Evolutionary conservation across 1,140 invertebrate species (phyloP), one percentile per base, ranked within the genome.

Genomic region (Dendrolimus kikuchii): DNA sequence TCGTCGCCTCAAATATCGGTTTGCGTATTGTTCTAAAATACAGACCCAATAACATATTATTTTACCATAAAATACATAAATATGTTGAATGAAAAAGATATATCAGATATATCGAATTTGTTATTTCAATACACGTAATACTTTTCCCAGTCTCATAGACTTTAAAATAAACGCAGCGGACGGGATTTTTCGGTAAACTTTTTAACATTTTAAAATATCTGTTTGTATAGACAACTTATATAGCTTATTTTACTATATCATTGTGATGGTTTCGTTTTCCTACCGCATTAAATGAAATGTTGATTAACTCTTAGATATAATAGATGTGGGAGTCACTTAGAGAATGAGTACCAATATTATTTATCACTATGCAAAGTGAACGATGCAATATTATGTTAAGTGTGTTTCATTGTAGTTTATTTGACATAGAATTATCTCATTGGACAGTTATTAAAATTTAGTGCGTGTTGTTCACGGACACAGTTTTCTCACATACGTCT

Each of bases 211-310:
- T 81, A 78, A 78, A 71, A 72, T 82, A 72, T 83, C 72, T 79
- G 77, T 86, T 82, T 83, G 75, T 81, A 78, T 81, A 82, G 76
- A 78, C 75, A 57, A 81, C 77, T 69, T 81, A 76, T 81, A 78
- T 77, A 85, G 81, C 80, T 86, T 86, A 83, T 82, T 83, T 86
- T 86, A 86, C 64, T 64, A 82, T 86, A 81, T 84, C 77, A 81
- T 78, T 81, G 75, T 86, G 76, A 86, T 84, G 82, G 77, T 86
- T 84, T 86, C 74, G 77, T 86, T 86, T 86, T 84, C 81, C 81
- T 84, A 86, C 79, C 68, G 74, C 79, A 72, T 81, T 79, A 82
- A 69, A 66, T 62, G 74, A 73, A 78, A 74, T 84, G 81, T 86
- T 83, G 77, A 86, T 77, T 77, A 71, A 73, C 62, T 77, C 71